Conservation (phyloP, 2,797 vertebrate genomes). For the Acropternis orthonyx region DNA sequence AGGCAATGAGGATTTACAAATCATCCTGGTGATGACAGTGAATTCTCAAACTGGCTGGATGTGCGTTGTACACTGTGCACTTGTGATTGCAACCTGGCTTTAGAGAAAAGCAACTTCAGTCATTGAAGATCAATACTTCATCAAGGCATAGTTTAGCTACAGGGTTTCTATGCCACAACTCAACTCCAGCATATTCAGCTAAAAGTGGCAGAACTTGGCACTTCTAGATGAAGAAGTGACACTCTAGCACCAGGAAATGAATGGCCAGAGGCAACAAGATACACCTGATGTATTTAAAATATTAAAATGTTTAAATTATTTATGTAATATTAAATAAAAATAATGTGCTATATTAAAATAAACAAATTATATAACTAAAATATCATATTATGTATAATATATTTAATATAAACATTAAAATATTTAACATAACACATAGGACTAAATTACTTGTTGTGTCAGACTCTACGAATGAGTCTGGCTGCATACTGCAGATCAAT, state of each 20-base stretch:
- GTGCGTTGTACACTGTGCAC: neutral
- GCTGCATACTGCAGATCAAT: neutral
- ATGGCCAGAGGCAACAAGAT: neutral
- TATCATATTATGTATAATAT: too few relatives aligned
- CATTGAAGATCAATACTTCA: neutral
- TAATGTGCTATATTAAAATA: neutral
- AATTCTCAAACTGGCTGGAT: neutral
- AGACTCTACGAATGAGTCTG: neutral
- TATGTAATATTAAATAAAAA: neutral
- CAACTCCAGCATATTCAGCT: neutral
- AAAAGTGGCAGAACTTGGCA: neutral
- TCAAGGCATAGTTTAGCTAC: neutral
- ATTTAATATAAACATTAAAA: neutral
- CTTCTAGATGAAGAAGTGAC: neutral
- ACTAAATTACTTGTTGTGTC: neutral
- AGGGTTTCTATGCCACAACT: neutral
- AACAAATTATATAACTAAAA: neutral
- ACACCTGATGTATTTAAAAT: neutral
- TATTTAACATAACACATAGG: neutral
- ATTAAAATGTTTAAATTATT: neutral
- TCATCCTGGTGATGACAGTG: neutral
- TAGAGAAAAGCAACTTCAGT: neutral
- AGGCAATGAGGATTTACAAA: neutral
- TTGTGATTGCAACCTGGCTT: neutral
- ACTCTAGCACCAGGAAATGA: neutral